Conservation (phyloP, 2,888 invertebrate species). For the Sminthurinus aureus region DNA sequence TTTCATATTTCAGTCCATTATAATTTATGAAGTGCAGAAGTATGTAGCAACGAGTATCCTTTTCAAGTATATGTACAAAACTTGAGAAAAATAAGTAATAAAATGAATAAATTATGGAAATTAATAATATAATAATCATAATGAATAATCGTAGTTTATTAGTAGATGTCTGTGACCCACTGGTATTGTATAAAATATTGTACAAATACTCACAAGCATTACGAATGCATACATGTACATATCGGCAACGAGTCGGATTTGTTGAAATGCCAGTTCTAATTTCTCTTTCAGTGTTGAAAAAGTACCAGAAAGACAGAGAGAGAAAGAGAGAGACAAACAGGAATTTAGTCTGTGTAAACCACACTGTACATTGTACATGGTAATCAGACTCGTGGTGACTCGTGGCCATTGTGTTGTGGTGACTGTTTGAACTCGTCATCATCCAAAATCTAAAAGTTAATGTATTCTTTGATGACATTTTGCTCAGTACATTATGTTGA, state of each 20-base stretch:
- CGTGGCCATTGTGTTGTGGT: constrained; percentile 6
- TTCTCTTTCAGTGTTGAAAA: neutral
- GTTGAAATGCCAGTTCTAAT: constrained; percentile 25
- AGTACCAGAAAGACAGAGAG: neutral
- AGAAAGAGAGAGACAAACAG: neutral
- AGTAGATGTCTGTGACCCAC: too few relatives aligned
- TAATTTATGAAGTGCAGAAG: too few relatives aligned
- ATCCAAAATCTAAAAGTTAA: neutral
- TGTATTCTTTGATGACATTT: constrained; percentile 22
- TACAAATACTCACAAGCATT: too few relatives aligned
- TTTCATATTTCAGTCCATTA: too few relatives aligned
- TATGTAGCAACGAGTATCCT: too few relatives aligned
- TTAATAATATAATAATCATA: too few relatives aligned
- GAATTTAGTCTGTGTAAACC: neutral
- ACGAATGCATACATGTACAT: neutral
- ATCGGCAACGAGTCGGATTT: neutral
- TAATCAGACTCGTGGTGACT: neutral
- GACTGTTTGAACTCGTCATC: neutral
- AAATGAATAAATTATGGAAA: too few relatives aligned
- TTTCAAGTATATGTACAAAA: too few relatives aligned
- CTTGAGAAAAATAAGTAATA: too few relatives aligned
- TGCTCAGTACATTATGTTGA: constrained; percentile 17
- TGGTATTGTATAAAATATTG: too few relatives aligned
- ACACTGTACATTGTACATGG: too few relatives aligned
- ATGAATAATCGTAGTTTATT: too few relatives aligned